Conservation (phyloP, 2,888 invertebrate genomes). For the Andrena marginata region DNA sequence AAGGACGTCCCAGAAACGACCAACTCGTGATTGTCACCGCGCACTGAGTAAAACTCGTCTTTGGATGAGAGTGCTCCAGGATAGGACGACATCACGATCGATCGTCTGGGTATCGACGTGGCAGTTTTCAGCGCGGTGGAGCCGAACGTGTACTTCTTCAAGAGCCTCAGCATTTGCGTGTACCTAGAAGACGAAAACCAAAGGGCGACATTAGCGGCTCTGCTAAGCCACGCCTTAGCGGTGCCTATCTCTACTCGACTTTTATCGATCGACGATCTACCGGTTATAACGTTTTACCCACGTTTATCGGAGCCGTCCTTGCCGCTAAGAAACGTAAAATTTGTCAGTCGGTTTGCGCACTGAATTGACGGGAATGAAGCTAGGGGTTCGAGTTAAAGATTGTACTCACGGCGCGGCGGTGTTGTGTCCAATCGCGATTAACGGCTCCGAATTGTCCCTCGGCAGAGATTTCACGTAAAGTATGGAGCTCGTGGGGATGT, state of each 20-base stretch:
- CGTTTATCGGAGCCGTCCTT: constrained; percentile 43
- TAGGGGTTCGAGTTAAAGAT: background rate
- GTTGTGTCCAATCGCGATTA: constrained; percentile 92
- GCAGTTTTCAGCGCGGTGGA: constrained; percentile 86
- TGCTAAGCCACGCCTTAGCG: background rate
- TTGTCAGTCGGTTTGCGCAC: constrained; percentile 14
- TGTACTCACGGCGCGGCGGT: constrained; percentile 89
- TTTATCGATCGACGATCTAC: background rate
- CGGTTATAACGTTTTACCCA: constrained; percentile 36
- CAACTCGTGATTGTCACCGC: constrained; percentile 86
- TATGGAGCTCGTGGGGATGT: constrained; percentile 81
- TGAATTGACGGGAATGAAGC: background rate
- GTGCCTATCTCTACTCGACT: background rate
- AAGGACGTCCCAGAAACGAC: constrained; percentile 92
- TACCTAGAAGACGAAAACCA: constrained; percentile 86
- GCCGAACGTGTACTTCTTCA: constrained; percentile 94
- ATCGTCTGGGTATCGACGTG: constrained; percentile 88
- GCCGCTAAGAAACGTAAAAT: constrained; percentile 39
- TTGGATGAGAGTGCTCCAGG: constrained; percentile 93
- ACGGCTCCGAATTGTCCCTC: constrained; percentile 74
- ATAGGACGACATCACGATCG: constrained; percentile 93
- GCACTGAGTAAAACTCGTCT: constrained; percentile 92
- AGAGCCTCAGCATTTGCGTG: constrained; percentile 92
- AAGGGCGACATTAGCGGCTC: background rate
- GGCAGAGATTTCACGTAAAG: constrained; percentile 78